Base-by-base conservation (phyloP, 2,113 vertebrate species). In the Neodontobutis hainanensis region DNA sequence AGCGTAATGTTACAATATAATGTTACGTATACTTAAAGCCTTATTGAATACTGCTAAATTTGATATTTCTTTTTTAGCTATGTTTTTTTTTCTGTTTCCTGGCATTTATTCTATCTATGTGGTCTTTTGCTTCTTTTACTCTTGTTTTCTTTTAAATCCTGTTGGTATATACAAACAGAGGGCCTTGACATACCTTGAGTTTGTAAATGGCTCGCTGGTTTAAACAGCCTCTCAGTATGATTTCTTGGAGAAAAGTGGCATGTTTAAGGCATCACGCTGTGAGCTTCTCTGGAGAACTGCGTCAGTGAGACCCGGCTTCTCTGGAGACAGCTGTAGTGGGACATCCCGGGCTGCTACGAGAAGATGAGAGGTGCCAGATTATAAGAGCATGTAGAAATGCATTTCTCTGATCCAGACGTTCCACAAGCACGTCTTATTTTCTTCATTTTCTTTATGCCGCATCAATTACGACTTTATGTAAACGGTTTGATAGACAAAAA, bases 251-350 rank as follows among this genome's bases (percentile, higher is more conserved):
- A 34, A 43, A 61, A 59, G 51, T 38, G 68, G 16, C 64, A 70
- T 71, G 52, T 81, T 71, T 71, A 85, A 70, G 32, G 12, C 57
- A 56, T 85, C 79, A 72, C 8, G 70, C 86, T 87, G 75, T 32
- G 76, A 66, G 38, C 49, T 63, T 78, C 73, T 69, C 73, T 47
- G 67, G 73, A 53, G 78, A 75, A 68, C 66, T 66, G 56, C 63
- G 65, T 73, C 68, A 65, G 61, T 50, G 68, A 84, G 77, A 83
- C 66, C 53, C 63, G 67, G 63, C 55, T 49, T 82, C 80, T 82
- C 77, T 40, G 34, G 75, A 79, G 78, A 81, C 49, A 70, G 68
- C 34, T 38, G 7, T 74, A 52, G 61, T 59, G 65, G 73, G 77
- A 84, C 46, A 7, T 83, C 71, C 77, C 16, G 6, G 56, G 56